Conservation (phyloP, 2,113 vertebrate genomes). For the Python bivittatus region DNA sequence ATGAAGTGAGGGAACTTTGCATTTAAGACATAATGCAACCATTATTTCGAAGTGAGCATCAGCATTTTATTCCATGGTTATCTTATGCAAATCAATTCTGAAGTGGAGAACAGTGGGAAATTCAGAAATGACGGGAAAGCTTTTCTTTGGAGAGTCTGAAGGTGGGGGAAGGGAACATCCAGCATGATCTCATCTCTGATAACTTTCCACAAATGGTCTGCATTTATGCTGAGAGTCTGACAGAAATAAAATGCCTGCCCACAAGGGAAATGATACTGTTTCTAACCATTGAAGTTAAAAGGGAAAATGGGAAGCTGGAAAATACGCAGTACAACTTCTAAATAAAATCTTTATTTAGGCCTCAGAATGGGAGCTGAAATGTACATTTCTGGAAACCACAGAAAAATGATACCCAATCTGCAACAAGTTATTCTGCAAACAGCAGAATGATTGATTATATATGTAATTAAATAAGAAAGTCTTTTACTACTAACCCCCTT, state of each 20-base stretch:
- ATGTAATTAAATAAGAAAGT: constrained; percentile 40
- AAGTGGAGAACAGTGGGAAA: constrained; percentile 25
- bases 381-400: constrained; percentile 44
- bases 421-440: constrained; percentile 44
- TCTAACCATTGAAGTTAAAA: constrained; percentile 46
- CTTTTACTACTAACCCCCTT: constrained; percentile 24
- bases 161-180: constrained; percentile 12
- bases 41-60: constrained; percentile 36
- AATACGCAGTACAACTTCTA: constrained; percentile 47
- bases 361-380: constrained; percentile 52
- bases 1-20: constrained; percentile 9
- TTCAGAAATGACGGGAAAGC: constrained; percentile 14
- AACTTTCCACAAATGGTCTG: constrained; percentile 39
- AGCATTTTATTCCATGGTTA: constrained; percentile 21
- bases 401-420: constrained; percentile 52
- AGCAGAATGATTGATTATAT: constrained; percentile 54
- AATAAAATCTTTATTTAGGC: constrained; percentile 54
- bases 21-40: constrained; percentile 6
- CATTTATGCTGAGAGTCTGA: constrained; percentile 47
- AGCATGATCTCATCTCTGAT: constrained; percentile 36
- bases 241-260: constrained; percentile 51
- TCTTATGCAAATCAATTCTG: constrained; percentile 59
- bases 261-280: constrained; percentile 27
- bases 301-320: constrained; percentile 48
- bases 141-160: constrained; percentile 1